Base-by-base conservation (phyloP, 2,888 invertebrate species). In the Embidobia sp. region DNA sequence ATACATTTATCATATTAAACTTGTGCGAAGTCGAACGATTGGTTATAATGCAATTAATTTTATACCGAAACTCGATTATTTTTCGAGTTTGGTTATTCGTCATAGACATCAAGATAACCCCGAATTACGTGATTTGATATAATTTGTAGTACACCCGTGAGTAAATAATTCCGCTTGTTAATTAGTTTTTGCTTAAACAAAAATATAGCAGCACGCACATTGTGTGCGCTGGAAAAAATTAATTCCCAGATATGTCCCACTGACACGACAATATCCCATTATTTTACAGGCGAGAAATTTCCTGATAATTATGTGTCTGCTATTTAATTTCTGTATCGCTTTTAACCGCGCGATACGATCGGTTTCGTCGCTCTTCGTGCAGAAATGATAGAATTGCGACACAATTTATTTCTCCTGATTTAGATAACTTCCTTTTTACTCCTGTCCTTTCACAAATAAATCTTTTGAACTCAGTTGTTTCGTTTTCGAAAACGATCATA, bases 331-430 rank as follows among this genome's bases (percentile, higher is more conserved):
- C 44, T 33, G 33, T 59, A 22, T 42, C 31, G n/a, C 46, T 35
- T 11, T 46, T 18, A 10, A 10, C 59, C 18, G 26, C 35, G 26
- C 35, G 35, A 59, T 35, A 35, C 44, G 33, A 35, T n/a, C 59
- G 11, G 33, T 35, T 59, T 59, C 35, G 4, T 46, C 44, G 40
- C 31, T n/a, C n/a, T n/a, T n/a, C 40, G 19, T 31, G 35, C 33
- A 7, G 35, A 59, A 35, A 59, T 44, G 57, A 59, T n/a, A 33
- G 42, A 59, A 59, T 59, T 59, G 35, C 35, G 35, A 46, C 35
- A 13, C 33, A 33, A 59, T 59, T 61, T 61, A 61, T 61, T 57
- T 61, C 48, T 37, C 11, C 37, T 7, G 16, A 10, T 59, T 59
- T 18, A 16, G 35, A 46, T 59, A 59, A 46, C 46, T 59, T 35